A percentile compares a stretch with the other conserved stretches of the same genome.
These are phyloP conservation scores for Musca vetustissima DNA, from an alignment of 1,140 invertebrate species.

Conservation along the genomic window DNA sequence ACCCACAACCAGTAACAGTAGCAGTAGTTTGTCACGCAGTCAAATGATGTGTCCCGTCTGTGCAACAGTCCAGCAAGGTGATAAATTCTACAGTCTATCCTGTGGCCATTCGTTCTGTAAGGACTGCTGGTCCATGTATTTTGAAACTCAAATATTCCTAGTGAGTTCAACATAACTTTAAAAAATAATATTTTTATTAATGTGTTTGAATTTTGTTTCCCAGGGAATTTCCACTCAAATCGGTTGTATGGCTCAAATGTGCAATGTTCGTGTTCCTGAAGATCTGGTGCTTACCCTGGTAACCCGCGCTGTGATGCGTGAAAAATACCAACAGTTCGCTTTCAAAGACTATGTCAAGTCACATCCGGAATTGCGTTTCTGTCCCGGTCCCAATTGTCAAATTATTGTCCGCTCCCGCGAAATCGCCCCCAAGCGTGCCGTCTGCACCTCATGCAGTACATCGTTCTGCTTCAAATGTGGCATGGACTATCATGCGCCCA, in stretches of 20 bases:
- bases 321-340: slow-evolving; percentile 93
- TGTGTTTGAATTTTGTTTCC: slow-evolving; percentile 26
- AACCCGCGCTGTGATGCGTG: slow-evolving; percentile 74
- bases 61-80: slow-evolving; percentile 61
- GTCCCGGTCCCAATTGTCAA: slow-evolving; percentile 95
- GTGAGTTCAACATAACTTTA: slow-evolving; percentile 59
- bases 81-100: slow-evolving; percentile 75
- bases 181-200: not conserved
- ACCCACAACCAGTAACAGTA: not conserved
- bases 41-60: slow-evolving; percentile 62
- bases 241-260: slow-evolving; percentile 94
- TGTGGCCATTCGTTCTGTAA: slow-evolving; percentile 94
- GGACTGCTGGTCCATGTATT: slow-evolving; percentile 93
- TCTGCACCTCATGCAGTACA: slow-evolving; percentile 60
- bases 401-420: slow-evolving; percentile 55
- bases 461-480: slow-evolving; percentile 84
- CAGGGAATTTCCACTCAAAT: slow-evolving; percentile 75
- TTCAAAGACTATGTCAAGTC: slow-evolving; percentile 96
- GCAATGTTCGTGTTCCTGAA: slow-evolving; percentile 88
- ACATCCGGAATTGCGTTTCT: slow-evolving; percentile 88
- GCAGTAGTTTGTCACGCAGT: slow-evolving; percentile 30
- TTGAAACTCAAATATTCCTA: slow-evolving; percentile 93
- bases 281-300: slow-evolving; percentile 91
- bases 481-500: slow-evolving; percentile 96
- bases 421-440: slow-evolving; percentile 52